Base-by-base conservation (phyloP, 2,888 invertebrate genomes). In the Coleophora deauratella region DNA sequence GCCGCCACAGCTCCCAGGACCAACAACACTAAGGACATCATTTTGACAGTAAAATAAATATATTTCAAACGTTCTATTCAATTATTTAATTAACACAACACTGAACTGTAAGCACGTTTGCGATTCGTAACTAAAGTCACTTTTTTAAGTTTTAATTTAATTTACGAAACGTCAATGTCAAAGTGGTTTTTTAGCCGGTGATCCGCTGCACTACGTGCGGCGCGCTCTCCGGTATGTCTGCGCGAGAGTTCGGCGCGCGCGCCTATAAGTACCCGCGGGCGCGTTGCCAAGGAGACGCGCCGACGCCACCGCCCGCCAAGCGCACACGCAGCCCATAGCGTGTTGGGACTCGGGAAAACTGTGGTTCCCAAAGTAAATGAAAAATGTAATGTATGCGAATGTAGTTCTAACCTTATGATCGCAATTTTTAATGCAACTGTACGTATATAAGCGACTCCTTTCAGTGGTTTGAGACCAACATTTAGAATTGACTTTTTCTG, bases 101-200 rank as follows among this genome's bases (percentile, higher is more conserved):
- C 21, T 21, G 21, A 21, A 21, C 21, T 4, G 6, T 4, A 59
- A 58, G 57, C 80, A 73, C 76, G 66, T 51, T 67, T 77, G 82
- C 72, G 81, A 82, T 80, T 84, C 85, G 85, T 79, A 84, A 84
- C 84, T 78, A 82, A 80, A 75, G 72, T 59, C 78, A 81, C 82
- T 81, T 72, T 72, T n/a, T n/a, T n/a, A n/a, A n/a, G n/a, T n/a
- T n/a, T n/a, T n/a, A n/a, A n/a, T n/a, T n/a, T 69, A 38, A 76
- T 84, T 84, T 84, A 85, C 85, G 84, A 85, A 84, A 82, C 84
- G 67, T 84, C 82, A 71, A 79, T 75, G 70, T 75, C 47, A 41
- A 38, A n/a, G n/a, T n/a, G n/a, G n/a, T n/a, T n/a, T 51, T 51
- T 60, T 64, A 49, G 57, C 79, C 74, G 77, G 77, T 72, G 81